Conservation (phyloP, 2,888 invertebrate genomes). For the Cerceris ruficornis region DNA sequence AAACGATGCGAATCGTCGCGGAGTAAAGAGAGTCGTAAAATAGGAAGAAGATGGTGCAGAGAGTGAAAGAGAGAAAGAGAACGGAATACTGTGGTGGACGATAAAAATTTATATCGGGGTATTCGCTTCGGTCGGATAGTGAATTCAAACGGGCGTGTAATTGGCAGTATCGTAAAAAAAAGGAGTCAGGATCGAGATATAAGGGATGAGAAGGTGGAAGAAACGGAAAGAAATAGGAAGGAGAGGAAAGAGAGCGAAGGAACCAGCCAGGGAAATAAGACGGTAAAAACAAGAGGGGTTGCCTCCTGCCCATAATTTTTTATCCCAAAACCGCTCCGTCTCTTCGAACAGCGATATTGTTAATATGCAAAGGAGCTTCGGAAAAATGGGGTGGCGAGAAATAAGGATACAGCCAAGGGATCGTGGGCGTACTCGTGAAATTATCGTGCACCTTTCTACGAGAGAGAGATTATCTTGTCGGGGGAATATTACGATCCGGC, state of each 20-base stretch:
- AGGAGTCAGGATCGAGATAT: slow-evolving; percentile 57
- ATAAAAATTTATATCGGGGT: slow-evolving; percentile 78
- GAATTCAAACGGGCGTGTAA: slow-evolving; percentile 82
- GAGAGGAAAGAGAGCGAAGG: slow-evolving; percentile 31
- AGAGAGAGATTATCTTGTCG: slow-evolving; percentile 74
- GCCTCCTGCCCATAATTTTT: slow-evolving; percentile 78
- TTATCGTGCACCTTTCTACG: slow-evolving; percentile 57
- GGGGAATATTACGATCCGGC: slow-evolving; percentile 68
- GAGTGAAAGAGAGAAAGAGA: slow-evolving; percentile 25
- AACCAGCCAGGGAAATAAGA: slow-evolving; percentile 62
- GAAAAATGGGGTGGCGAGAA: slow-evolving; percentile 79
- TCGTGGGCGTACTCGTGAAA: slow-evolving; percentile 52
- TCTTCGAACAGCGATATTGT: slow-evolving; percentile 80
- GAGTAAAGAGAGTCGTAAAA: slow-evolving; percentile 54
- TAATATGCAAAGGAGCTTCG: slow-evolving; percentile 82
- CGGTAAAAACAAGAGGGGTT: slow-evolving; percentile 58
- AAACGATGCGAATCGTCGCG: slow-evolving; percentile 30
- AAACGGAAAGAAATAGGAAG: slow-evolving; percentile 25
- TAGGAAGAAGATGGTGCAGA: slow-evolving; percentile 58
- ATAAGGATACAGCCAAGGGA: slow-evolving; percentile 73
- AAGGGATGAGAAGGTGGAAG: slow-evolving; percentile 39
- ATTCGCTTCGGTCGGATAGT: slow-evolving; percentile 77
- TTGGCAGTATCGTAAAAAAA: slow-evolving; percentile 82
- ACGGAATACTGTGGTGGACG: slow-evolving; percentile 58
- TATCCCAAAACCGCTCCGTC: slow-evolving; percentile 74